These are phyloP conservation scores for Tetramorium bicarinatum DNA, from an alignment of 2,888 invertebrate genomes.

Conservation along the genomic window DNA sequence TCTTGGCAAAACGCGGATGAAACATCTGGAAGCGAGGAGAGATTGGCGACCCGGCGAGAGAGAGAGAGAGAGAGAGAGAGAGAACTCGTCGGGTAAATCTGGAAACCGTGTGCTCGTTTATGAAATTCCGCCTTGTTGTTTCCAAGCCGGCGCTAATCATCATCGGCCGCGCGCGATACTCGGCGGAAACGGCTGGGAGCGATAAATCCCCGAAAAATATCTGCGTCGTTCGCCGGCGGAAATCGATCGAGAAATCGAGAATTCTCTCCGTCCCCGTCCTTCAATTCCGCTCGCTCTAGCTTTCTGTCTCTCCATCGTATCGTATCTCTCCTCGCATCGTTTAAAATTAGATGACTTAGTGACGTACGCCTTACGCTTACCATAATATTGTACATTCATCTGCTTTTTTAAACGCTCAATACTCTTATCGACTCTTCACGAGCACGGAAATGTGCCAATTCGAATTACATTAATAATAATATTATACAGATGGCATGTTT, in stretches of 20 bases:
- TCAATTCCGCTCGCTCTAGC: neutral
- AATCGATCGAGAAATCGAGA: conserved; percentile 34
- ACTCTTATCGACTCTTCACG: neutral
- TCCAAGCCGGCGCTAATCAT: conserved; percentile 49
- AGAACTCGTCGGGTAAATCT: conserved; percentile 38
- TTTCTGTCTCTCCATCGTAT: neutral
- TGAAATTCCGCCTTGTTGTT: conserved; percentile 52
- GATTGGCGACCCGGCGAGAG: neutral
- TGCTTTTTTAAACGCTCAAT: neutral
- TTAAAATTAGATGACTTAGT: neutral
- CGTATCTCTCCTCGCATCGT: neutral
- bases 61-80: no score
- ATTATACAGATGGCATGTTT: neutral
- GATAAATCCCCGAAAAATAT: conserved; percentile 50
- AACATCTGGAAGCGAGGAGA: conserved; percentile 33
- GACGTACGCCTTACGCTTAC: no score
- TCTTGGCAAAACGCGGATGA: conserved; percentile 12
- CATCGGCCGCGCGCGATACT: conserved; percentile 29
- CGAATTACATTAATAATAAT: neutral
- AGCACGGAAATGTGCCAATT: neutral
- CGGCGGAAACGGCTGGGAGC: conserved; percentile 42
- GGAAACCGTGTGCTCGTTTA: conserved; percentile 47
- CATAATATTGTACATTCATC: no score
- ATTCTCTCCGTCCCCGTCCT: neutral
- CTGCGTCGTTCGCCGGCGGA: conserved; percentile 39